Base-by-base conservation (phyloP, 2,888 invertebrate genomes). In the Leptopilina myrica region DNA sequence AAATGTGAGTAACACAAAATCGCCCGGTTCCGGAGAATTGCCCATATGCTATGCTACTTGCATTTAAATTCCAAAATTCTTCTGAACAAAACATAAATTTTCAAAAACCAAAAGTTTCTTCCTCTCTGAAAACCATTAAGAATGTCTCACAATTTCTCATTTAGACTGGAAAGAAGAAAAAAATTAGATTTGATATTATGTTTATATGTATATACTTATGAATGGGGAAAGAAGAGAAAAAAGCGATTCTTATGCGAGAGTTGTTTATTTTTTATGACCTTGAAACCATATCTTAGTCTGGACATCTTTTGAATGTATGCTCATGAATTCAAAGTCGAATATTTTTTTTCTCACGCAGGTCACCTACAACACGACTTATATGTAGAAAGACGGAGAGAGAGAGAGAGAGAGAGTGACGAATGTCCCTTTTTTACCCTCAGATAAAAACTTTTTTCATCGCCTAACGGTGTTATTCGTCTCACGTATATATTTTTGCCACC, bases 391-490 rank as follows among this genome's bases (percentile, higher is more conserved):
- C 20, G n/a, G 8, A 49, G 9, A 49, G 3, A 49, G 2, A 46
- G 6, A 46, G 7, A 46, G 7, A 46, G 9, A 46, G 65, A 43
- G 5, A 67, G 53, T 33, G 73, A 15, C 8, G 73, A 56, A 40
- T n/a, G 14, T 73, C 33, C 56, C 33, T 65, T 73, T 56, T 69
- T 73, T n/a, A 56, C 53, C 73, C 33, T 49, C 4, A 59, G 33
- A 40, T 73, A 78, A 56, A 77, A 84, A 82, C 82, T 83, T 82
- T 62, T 85, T 87, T 85, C 84, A 84, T 86, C 82, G 83, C 81
- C 80, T 85, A 78, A 83, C 80, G 78, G 83, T 78, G 73, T 78
- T 80, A 88, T 88, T 88, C 88, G 77, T 64, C 84, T 88, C 88
- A 88, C 88, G 88, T 88, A n/a, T n/a, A n/a, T n/a, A 85, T 83